Base-by-base conservation (phyloP, 1,140 invertebrate genomes). In the Drosophila simulans region DNA sequence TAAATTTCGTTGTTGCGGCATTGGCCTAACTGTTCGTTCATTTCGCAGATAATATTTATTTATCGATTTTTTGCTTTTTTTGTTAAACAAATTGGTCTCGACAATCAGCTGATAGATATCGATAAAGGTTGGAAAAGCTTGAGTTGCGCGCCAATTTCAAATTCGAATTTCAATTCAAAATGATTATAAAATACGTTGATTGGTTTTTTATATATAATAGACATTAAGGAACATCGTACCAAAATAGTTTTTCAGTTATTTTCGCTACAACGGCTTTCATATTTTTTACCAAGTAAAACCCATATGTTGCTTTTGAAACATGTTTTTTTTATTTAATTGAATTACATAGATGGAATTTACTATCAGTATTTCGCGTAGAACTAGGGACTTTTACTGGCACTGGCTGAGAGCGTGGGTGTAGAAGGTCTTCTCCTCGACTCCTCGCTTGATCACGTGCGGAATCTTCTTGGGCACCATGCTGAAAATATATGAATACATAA, bases 381-480 rank as follows among this genome's bases (percentile, higher is more conserved):
- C 66, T 72, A 64, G 15, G 45, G 22, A 34, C 20, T 27, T 52
- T 72, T 78, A 88, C 80, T 86, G 83, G 43, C 83, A 68, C 22
- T 78, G 80, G 63, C 80, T 92, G 5, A 92, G 52, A 15, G 91
- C 90, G 55, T 92, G 91, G 34, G 88, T 75, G 55, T 79, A 91
- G 48, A 73, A 77, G 13, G 81, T 84, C 25, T 90, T 89, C 39
- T 91, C 74, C 35, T 72, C 79, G 7, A 90, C 12, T 13, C 96
- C 96, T 90, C 96, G 93, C 84, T 97, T 97, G 56, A 97, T 95
- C 3, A 96, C 92, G 85, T 97, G 96, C 2, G 96, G 96, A 79
- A 96, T 97, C 40, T 92, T 94, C 91, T 97, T 96, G 5, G 95
- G 95, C 15, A 97, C 95, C 96, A 97, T 97, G 64, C 96, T 97